Evolutionary conservation across 2,113 vertebrate species (phyloP).

Genomic region (Ascaphus truei): DNA sequence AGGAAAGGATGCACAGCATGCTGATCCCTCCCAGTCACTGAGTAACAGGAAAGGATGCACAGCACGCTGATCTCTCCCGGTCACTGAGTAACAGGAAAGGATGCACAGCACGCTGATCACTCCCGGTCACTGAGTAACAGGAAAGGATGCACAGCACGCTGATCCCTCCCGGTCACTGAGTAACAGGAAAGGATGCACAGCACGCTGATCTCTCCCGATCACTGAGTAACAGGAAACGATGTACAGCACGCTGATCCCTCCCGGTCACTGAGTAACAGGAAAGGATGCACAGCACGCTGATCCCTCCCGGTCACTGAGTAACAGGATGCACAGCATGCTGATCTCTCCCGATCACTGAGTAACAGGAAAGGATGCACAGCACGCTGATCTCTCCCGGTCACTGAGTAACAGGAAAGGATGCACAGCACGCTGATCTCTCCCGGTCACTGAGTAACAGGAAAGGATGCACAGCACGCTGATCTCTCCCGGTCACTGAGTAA

Average conservation of each 20-base stretch:
- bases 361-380: too few species aligned
- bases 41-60: fast-evolving
- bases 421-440: too few species aligned
- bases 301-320: neutral
- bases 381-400: neutral
- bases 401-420: fast-evolving
- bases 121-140: neutral
- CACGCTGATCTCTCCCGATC: neutral
- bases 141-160: too few species aligned
- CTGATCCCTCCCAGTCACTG: neutral
- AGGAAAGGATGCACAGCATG: neutral
- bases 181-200: too few species aligned
- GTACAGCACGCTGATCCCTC: too few species aligned
- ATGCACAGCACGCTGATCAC: neutral
- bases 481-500: neutral
- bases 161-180: too few species aligned
- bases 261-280: too few species aligned
- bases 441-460: too few species aligned
- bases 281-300: neutral
- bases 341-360: too few species aligned
- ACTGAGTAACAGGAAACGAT: neutral
- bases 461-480: neutral
- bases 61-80: too few species aligned
- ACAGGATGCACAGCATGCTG: too few species aligned
- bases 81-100: too few species aligned